Percentiles rank a stretch among this genome's conserved stretches.
Conservation (phyloP, 1,140 invertebrate species). For the Sitodiplosis mosellana region DNA sequence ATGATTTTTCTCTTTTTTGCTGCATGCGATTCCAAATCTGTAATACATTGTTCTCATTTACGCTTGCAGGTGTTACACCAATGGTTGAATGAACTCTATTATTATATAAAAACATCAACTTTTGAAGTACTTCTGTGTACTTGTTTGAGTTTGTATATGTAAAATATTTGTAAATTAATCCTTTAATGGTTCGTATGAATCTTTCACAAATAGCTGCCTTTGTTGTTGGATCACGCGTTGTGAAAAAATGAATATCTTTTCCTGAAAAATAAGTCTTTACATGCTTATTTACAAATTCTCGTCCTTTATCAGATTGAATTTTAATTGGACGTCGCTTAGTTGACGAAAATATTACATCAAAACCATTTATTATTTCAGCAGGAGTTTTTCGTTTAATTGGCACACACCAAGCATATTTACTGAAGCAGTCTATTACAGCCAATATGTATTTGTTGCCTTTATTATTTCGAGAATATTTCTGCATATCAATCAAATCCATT, state of each 20-base stretch:
- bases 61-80: slow-evolving; percentile 14
- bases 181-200: slow-evolving; percentile 24
- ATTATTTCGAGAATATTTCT: slow-evolving; percentile 7
- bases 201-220: slow-evolving; percentile 25
- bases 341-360: slow-evolving; percentile 10
- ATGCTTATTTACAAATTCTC: slow-evolving; percentile 16
- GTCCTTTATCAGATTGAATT: slow-evolving; percentile 18
- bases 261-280: slow-evolving; percentile 14
- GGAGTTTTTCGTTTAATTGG: slow-evolving; percentile 16
- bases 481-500: too few species aligned
- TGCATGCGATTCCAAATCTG: background rate
- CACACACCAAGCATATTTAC: slow-evolving; percentile 14
- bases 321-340: slow-evolving; percentile 5
- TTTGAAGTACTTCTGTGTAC: slow-evolving; percentile 15
- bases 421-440: slow-evolving; percentile 17
- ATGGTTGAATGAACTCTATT: slow-evolving; percentile 19
- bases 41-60: slow-evolving; percentile 7
- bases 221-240: slow-evolving; percentile 12
- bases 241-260: slow-evolving; percentile 20
- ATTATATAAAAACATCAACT: slow-evolving; percentile 23
- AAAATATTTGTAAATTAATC: slow-evolving; percentile 20
- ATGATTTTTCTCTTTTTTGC: background rate
- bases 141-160: slow-evolving; percentile 15
- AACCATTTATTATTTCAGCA: slow-evolving; percentile 9
- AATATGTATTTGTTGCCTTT: slow-evolving; percentile 14